phyloP scores from a whole-genome alignment of 2,888 invertebrate genomes.

The Zhengitettix transpicula region DNA sequence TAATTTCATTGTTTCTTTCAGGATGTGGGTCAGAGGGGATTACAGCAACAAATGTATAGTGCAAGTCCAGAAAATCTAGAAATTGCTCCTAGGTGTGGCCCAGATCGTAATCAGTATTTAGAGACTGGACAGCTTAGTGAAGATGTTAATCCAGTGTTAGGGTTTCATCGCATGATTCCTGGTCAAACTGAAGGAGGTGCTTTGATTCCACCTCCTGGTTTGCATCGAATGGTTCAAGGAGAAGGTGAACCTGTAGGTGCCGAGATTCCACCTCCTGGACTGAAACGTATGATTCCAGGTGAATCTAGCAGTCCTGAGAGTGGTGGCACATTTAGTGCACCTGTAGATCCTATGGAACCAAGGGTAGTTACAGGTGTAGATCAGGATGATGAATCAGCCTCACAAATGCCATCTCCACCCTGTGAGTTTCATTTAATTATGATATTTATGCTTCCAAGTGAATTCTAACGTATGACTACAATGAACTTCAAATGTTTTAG shows the following conservation, averaged over 20 bases:
- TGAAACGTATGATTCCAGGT: slow-evolving; percentile 15
- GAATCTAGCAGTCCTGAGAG: slow-evolving; percentile 15
- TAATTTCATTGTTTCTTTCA: too few species aligned
- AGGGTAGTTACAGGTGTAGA: slow-evolving; percentile 13
- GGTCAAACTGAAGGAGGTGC: slow-evolving; percentile 30
- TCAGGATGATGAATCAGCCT: too few species aligned
- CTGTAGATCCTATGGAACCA: slow-evolving; percentile 3
- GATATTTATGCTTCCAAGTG: too few species aligned
- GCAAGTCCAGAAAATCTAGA: slow-evolving; percentile 15
- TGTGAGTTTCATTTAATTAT: too few species aligned
- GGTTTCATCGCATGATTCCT: slow-evolving; percentile 40
- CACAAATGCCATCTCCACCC: too few species aligned
- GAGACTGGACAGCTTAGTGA: slow-evolving; percentile 49
- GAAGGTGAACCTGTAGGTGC: slow-evolving; percentile 20
- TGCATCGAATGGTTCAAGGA: not conserved
- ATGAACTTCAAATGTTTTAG: too few species aligned
- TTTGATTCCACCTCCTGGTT: not conserved
- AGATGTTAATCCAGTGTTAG: not conserved
- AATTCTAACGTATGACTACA: too few species aligned
- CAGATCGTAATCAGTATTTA: slow-evolving; percentile 55
- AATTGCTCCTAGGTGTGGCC: slow-evolving; percentile 14
- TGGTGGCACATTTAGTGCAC: not conserved
- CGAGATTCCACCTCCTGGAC: slow-evolving; percentile 30
- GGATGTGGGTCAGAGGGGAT: too few species aligned
- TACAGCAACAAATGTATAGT: too few species aligned